Conservation (phyloP, 1,140 invertebrate genomes). For the Achatina immaculata region DNA sequence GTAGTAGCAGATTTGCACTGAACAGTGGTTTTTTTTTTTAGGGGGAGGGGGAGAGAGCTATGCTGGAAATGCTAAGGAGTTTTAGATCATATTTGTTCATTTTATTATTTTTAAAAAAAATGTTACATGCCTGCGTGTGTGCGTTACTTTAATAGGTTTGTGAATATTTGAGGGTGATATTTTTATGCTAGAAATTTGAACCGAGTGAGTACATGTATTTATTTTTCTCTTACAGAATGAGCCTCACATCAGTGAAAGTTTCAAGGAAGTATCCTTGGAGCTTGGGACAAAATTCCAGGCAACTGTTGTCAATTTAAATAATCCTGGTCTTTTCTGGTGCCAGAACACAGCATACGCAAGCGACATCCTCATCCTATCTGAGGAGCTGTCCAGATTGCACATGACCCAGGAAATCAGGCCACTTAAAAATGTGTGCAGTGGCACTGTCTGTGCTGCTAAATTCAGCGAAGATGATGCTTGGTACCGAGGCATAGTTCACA, state of each 20-base stretch:
- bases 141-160: no score
- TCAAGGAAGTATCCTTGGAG: constrained; percentile 35
- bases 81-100: no score
- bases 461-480: constrained; percentile 81
- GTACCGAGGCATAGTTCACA: constrained; percentile 84
- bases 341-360: constrained; percentile 61
- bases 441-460: constrained; percentile 78
- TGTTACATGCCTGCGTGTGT: no score
- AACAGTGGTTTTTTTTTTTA: no score
- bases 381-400: constrained; percentile 51
- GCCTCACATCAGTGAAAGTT: neutral
- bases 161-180: no score
- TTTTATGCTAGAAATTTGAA: no score
- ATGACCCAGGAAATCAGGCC: constrained; percentile 28
- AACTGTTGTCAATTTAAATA: constrained; percentile 51
- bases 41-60: no score
- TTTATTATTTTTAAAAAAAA: no score
- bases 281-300: constrained; percentile 46
- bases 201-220: no score
- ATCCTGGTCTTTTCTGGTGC: constrained; percentile 70
- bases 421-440: constrained; percentile 33
- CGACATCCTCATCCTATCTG: constrained; percentile 71
- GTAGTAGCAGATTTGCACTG: no score
- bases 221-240: neutral
- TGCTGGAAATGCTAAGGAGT: no score